phyloP scores from a whole-genome alignment of 2,113 vertebrate species.

The Greenwoodochromis staneri region DNA sequence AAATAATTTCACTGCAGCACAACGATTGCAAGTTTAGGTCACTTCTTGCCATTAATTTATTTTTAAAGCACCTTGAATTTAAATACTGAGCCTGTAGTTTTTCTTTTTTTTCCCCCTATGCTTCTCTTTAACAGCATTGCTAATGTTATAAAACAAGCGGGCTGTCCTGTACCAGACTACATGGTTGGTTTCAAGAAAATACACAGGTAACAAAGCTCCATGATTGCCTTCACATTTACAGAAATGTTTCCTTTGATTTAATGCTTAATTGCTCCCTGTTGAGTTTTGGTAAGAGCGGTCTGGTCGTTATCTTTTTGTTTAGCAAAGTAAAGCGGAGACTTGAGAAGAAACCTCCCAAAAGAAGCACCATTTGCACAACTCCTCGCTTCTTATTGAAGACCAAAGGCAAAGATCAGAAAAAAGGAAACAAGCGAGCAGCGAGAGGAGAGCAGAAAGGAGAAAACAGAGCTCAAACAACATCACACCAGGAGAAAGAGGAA shows the following conservation, averaged over 20 bases:
- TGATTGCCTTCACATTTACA: neutral
- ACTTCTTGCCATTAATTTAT: neutral
- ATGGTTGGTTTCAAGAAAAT: conserved; percentile 87
- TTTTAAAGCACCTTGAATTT: neutral
- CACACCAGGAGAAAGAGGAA: conserved; percentile 46
- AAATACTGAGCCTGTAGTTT: neutral
- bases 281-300: neutral
- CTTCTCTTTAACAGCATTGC: conserved; percentile 75
- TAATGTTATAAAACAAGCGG: conserved; percentile 87
- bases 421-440: neutral
- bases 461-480: neutral
- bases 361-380: conserved; percentile 85
- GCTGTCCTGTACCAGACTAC: conserved; percentile 94
- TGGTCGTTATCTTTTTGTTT: neutral
- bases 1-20: neutral
- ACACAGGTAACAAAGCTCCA: conserved; percentile 73
- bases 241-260: neutral
- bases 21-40: neutral
- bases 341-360: conserved; percentile 83
- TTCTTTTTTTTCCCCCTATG: neutral
- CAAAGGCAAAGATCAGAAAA: neutral
- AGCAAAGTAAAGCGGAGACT: conserved; percentile 89
- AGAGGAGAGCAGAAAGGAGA: neutral
- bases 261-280: neutral
- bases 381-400: conserved; percentile 80